These are phyloP conservation scores for Thunnus thynnus DNA, from an alignment of 2,113 vertebrate genomes.

Conservation along the genomic window DNA sequence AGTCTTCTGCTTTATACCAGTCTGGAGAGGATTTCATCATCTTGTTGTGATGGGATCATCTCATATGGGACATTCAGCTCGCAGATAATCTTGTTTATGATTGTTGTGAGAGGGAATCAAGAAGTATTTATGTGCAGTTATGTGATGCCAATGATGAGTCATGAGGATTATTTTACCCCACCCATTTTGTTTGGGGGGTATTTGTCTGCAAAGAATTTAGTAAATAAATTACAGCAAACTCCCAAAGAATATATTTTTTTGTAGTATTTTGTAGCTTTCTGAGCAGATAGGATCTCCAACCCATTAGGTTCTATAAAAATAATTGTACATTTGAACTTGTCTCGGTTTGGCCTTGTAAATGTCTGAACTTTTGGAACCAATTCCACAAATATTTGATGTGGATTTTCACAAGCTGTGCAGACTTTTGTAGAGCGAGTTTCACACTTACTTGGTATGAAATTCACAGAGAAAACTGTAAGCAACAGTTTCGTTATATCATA, in stretches of 20 bases:
- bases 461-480: neutral
- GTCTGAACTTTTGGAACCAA: neutral
- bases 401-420: neutral
- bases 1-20: slow-evolving; percentile 31
- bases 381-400: neutral
- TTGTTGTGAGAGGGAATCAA: slow-evolving; percentile 47
- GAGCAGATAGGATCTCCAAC: neutral
- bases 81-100: slow-evolving; percentile 59
- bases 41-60: slow-evolving; percentile 62
- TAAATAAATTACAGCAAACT: neutral
- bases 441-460: neutral
- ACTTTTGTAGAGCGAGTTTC: neutral
- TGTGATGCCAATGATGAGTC: slow-evolving; percentile 54
- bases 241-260: neutral
- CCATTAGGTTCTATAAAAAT: neutral
- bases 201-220: slow-evolving; percentile 26
- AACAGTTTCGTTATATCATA: neutral
- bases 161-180: slow-evolving; percentile 52
- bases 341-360: neutral
- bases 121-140: slow-evolving; percentile 40
- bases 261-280: neutral
- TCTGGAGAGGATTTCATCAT: slow-evolving; percentile 52
- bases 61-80: slow-evolving; percentile 59
- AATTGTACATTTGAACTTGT: neutral
- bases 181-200: slow-evolving; percentile 31